phyloP scores from a whole-genome alignment of 2,797 vertebrate species.

The Uromys caudimaculatus region DNA sequence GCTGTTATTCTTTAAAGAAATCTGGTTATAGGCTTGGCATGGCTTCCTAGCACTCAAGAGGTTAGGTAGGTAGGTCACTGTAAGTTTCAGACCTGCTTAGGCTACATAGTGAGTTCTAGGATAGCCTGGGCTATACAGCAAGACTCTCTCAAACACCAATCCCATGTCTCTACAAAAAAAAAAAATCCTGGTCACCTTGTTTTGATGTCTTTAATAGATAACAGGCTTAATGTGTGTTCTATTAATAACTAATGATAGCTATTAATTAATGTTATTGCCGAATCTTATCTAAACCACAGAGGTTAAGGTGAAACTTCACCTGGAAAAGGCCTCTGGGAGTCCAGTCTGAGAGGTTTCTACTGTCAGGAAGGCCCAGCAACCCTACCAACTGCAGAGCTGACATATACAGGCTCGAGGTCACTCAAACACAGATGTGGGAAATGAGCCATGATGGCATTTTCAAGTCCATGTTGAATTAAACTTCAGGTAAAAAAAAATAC shows the following conservation, averaged over 20 bases:
- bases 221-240: not conserved
- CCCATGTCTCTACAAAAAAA: not conserved
- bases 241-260: not conserved
- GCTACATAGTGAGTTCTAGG: not conserved
- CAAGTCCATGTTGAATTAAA: not conserved
- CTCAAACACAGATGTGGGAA: not conserved
- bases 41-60: not conserved
- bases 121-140: not conserved
- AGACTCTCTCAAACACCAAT: not conserved
- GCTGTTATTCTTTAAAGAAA: not conserved
- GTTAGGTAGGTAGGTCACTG: too few species aligned
- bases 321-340: not conserved
- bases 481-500: not conserved
- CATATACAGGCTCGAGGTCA: not conserved
- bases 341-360: not conserved
- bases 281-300: not conserved
- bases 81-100: not conserved
- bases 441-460: not conserved
- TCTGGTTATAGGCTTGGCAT: not conserved
- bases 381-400: not conserved
- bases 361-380: not conserved
- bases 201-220: not conserved
- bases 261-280: not conserved
- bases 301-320: not conserved
- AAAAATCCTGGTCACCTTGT: not conserved